These are phyloP conservation scores for Bombus consobrinus DNA, from an alignment of 1,140 invertebrate species.

Conservation along the genomic window DNA sequence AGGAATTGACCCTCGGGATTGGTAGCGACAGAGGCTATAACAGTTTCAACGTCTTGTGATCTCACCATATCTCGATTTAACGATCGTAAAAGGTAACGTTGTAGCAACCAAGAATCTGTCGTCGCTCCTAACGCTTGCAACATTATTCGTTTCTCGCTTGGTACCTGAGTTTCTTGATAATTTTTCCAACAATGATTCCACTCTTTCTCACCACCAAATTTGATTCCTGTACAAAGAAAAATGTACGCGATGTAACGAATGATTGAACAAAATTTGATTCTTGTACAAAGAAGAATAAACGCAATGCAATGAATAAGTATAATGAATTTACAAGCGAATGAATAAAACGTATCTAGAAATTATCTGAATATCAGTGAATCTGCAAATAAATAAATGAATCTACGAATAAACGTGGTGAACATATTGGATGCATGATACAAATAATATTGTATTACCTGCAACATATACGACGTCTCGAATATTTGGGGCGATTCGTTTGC, in stretches of 20 bases:
- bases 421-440: neutral
- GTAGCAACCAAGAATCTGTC: constrained; percentile 88
- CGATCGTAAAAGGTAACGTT: constrained; percentile 87
- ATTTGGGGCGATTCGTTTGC: constrained; percentile 86
- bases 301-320: neutral
- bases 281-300: constrained; percentile 56
- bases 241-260: neutral
- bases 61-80: constrained; percentile 87
- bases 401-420: no score
- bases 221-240: constrained; percentile 76
- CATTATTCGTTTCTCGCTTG: constrained; percentile 87
- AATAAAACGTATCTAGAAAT: no score
- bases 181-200: constrained; percentile 90
- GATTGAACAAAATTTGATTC: constrained; percentile 80
- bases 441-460: constrained; percentile 83
- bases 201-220: constrained; percentile 87
- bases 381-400: neutral
- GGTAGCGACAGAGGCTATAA: constrained; percentile 87
- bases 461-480: constrained; percentile 89
- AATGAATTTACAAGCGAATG: neutral
- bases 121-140: constrained; percentile 88
- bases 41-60: constrained; percentile 87
- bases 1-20: constrained; percentile 88
- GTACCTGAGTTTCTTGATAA: constrained; percentile 87
- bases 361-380: neutral